Base-by-base conservation (phyloP, 2,888 invertebrate species). In the Aricia artaxerxes region DNA sequence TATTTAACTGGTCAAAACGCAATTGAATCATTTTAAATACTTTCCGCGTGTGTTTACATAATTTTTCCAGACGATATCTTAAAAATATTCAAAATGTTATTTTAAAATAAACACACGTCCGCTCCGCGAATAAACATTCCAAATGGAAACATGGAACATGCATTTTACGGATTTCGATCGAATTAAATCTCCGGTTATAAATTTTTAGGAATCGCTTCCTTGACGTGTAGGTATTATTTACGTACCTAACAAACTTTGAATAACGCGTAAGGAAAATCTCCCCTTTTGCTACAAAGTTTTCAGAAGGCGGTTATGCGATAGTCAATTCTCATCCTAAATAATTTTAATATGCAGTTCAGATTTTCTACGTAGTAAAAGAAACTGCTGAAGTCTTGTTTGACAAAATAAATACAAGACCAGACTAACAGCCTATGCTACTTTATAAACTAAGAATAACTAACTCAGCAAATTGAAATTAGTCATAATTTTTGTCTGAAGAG, bases 91-190 rank as follows among this genome's bases (percentile, higher is more conserved):
- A 35, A 80, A 80, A 80, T 79, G 80, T 81, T 81, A 81, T 82
- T 82, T 82, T 79, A 80, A 80, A 83, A 83, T 82, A 81, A 82
- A 83, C 83, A 82, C 79, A 82, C 80, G 81, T 81, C 80, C 81
- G 81, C 78, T 82, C 76, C 35, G 72, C 80, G 79, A 82, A 82
- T 82, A 82, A 83, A 82, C 82, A 83, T 49, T 44, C 78, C 73
- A 35, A 78, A 75, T 79, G 77, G 78, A 79, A 80, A 78, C 79
- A 53, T 53, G 78, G 78, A 78, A n/a, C 77, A 78, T 75, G 81
- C 79, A 82, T 83, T 81, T 81, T 79, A 82, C 78, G 75, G 69
- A 80, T 78, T 80, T 78, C 78, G 75, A 79, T 78, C 79, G 80
- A 78, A 82, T 82, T 82, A 81, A 81, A 79, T 79, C 79, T 49